A percentile compares a stretch with the other conserved stretches of the same genome.
Evolutionary conservation across 2,888 invertebrate genomes (phyloP).

Genomic region (Rotaria socialis): DNA sequence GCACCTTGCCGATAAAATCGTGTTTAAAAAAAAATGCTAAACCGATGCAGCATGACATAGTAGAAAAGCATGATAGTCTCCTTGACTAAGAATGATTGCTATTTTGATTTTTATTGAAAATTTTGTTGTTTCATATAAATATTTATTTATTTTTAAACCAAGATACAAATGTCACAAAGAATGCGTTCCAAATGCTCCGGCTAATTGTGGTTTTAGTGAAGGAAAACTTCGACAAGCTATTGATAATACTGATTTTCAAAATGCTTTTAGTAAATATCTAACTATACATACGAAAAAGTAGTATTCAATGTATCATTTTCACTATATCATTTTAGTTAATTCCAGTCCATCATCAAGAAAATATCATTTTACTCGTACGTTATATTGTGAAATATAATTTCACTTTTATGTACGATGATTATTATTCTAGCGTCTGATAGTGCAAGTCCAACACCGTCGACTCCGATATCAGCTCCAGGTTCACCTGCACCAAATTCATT

Average conservation of each 20-base stretch:
- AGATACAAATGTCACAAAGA: conserved; percentile 34
- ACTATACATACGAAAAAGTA: no score
- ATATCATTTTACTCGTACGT: conserved; percentile 19
- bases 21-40: neutral
- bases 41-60: neutral
- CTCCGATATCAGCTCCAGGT: conserved; percentile 30
- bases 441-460: neutral
- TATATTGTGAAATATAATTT: no score
- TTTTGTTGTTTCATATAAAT: neutral
- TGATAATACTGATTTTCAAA: conserved; percentile 31
- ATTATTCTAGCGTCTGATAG: neutral
- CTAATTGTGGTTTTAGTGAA: conserved; percentile 31
- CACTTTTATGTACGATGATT: neutral
- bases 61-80: neutral
- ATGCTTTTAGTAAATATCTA: conserved; percentile 9
- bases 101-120: neutral
- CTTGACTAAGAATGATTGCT: neutral
- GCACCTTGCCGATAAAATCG: neutral
- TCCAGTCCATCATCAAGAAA: conserved; percentile 3
- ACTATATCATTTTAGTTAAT: neutral
- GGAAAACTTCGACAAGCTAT: neutral
- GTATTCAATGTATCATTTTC: neutral
- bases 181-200: neutral
- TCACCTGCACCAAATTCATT: neutral
- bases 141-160: neutral